Percentiles rank a stretch among this genome's conserved stretches.
Conservation (phyloP, 1,140 invertebrate genomes). For the Rhagoletis zephyria region DNA sequence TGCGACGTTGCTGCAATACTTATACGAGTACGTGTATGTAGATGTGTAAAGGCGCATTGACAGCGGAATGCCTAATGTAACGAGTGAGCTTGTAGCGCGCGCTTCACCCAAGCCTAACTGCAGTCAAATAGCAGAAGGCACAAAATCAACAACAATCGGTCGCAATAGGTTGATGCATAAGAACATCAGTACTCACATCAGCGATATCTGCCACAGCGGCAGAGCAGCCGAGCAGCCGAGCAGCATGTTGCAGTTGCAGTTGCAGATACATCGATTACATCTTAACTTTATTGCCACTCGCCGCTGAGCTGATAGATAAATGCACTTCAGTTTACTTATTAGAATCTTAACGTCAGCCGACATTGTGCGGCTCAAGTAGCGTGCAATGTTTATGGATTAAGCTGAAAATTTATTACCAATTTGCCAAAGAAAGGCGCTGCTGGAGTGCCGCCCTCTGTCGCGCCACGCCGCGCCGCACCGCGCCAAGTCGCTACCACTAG, state of each 20-base stretch:
- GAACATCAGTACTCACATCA: neutral
- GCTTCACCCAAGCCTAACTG: neutral
- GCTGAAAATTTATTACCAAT: constrained; percentile 52
- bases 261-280: constrained; percentile 37
- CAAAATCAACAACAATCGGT: neutral
- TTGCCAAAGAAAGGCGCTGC: constrained; percentile 51
- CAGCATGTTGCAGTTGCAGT: neutral
- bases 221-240: too few species aligned
- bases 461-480: neutral
- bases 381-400: constrained; percentile 50
- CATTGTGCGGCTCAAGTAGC: constrained; percentile 37
- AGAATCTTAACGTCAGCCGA: constrained; percentile 50
- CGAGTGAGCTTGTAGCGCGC: neutral
- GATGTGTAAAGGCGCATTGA: neutral
- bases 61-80: neutral
- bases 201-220: too few species aligned
- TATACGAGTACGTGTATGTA: neutral
- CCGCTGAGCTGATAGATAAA: constrained; percentile 47
- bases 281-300: constrained; percentile 41
- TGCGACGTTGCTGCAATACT: neutral
- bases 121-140: neutral
- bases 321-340: constrained; percentile 51
- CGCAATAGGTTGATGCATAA: neutral
- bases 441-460: constrained; percentile 46
- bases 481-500: too few species aligned